Evolutionary conservation across 2,888 invertebrate genomes (phyloP).

Genomic region (Agonopterix subpropinquella): DNA sequence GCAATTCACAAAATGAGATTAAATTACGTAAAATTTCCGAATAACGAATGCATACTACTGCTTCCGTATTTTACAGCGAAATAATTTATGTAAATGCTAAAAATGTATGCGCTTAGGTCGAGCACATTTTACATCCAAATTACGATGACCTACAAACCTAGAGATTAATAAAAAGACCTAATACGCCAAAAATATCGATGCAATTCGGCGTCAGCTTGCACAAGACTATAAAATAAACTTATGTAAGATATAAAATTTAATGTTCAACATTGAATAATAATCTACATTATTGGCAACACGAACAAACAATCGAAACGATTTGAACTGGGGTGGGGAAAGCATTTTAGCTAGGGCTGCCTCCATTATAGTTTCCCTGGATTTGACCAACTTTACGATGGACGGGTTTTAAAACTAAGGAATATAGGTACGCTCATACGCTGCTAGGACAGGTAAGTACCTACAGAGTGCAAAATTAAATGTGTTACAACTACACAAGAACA

Average conservation of each 20-base stretch:
- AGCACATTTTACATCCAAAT: background rate
- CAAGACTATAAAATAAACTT: conserved; percentile 4
- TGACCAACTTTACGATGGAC: too few species aligned
- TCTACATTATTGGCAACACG: conserved; percentile 6
- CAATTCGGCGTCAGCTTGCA: conserved; percentile 2
- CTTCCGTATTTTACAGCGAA: too few species aligned
- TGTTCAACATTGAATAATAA: conserved; percentile 4
- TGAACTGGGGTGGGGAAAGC: background rate
- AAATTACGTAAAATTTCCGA: too few species aligned
- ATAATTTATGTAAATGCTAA: background rate
- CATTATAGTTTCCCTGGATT: too few species aligned
- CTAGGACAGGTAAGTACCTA: too few species aligned
- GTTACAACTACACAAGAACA: too few species aligned
- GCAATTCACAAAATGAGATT: too few species aligned
- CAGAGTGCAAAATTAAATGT: too few species aligned
- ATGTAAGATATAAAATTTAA: conserved; percentile 5
- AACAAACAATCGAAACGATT: background rate
- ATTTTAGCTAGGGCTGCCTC: background rate
- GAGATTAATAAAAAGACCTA: conserved; percentile 2
- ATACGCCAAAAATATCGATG: conserved; percentile 5
- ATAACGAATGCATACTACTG: too few species aligned
- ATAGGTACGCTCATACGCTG: too few species aligned
- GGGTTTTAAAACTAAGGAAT: too few species aligned
- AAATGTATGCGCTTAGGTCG: background rate
- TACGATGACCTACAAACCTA: conserved; percentile 8